A percentile compares a stretch with the other conserved stretches of the same genome.
Evolutionary conservation across 2,888 invertebrate species (phyloP).

Genomic region (Synergus itoensis): DNA sequence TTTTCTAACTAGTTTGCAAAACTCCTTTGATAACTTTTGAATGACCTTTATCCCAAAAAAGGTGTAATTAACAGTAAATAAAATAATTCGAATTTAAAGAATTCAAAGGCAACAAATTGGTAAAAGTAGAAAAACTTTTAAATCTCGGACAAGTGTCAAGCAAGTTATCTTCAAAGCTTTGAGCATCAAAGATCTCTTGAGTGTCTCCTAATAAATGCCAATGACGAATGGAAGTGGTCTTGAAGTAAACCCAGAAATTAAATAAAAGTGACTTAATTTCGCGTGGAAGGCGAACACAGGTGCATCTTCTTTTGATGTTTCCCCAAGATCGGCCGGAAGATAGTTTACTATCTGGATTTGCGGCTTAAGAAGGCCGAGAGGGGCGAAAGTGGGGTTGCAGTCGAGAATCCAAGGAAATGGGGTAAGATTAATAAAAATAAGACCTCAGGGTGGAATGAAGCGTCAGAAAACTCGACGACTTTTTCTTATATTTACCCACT

Average conservation of each 20-base stretch:
- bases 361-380: constrained; percentile 16
- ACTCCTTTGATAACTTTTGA: background rate
- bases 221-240: constrained; percentile 50
- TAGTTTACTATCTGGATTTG: constrained; percentile 56
- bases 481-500: constrained; percentile 8
- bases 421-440: constrained; percentile 54
- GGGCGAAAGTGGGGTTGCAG: constrained; percentile 9
- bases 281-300: constrained; percentile 39
- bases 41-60: background rate
- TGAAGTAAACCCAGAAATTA: constrained; percentile 56
- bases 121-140: background rate
- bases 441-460: constrained; percentile 25
- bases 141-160: background rate
- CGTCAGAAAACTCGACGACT: constrained; percentile 37
- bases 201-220: constrained; percentile 1
- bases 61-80: background rate
- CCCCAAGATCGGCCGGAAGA: constrained; percentile 45
- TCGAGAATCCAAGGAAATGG: constrained; percentile 24
- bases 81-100: background rate
- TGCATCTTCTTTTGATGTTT: constrained; percentile 47
- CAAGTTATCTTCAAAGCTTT: background rate
- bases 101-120: background rate
- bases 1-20: background rate
- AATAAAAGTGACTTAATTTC: constrained; percentile 59
- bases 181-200: background rate